Evolutionary conservation across 2,797 vertebrate genomes (phyloP).

Genomic region (Anabacerthia variegaticeps): DNA sequence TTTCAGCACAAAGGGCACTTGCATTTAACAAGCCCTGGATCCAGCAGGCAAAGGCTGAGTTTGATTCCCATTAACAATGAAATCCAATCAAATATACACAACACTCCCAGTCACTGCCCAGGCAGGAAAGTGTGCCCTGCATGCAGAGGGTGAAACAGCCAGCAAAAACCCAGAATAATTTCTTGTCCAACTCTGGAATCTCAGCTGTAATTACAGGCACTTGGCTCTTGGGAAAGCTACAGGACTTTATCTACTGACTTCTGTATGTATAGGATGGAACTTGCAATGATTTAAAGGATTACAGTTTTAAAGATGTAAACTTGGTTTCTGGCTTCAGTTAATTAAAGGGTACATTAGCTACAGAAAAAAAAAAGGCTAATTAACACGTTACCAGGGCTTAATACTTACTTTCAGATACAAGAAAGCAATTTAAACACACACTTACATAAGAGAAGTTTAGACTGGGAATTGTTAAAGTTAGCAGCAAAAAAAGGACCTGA

Average conservation of each 20-base stretch:
- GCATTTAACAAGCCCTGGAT: neutral
- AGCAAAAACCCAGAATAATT: neutral
- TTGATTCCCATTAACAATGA: neutral
- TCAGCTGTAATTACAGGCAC: neutral
- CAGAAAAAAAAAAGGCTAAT: neutral
- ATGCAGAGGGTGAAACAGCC: neutral
- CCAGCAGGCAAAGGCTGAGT: neutral
- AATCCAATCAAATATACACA: neutral
- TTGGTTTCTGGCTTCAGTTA: neutral
- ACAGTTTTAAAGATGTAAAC: neutral
- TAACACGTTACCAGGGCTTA: neutral
- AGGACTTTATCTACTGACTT: neutral
- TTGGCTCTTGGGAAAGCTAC: neutral
- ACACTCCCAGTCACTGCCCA: neutral
- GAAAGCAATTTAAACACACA: neutral
- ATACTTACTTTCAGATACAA: neutral
- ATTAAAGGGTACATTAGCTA: neutral
- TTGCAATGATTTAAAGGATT: neutral
- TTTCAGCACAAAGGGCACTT: neutral
- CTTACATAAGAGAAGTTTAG: neutral
- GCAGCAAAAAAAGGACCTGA: neutral
- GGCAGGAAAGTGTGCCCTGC: neutral
- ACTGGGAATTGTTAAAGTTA: neutral
- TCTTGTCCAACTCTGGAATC: neutral
- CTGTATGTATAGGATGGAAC: neutral